Percentiles rank a stretch among this genome's conserved stretches.
Evolutionary conservation across 2,888 invertebrate genomes (phyloP).

Genomic region (Cotesia congregata): DNA sequence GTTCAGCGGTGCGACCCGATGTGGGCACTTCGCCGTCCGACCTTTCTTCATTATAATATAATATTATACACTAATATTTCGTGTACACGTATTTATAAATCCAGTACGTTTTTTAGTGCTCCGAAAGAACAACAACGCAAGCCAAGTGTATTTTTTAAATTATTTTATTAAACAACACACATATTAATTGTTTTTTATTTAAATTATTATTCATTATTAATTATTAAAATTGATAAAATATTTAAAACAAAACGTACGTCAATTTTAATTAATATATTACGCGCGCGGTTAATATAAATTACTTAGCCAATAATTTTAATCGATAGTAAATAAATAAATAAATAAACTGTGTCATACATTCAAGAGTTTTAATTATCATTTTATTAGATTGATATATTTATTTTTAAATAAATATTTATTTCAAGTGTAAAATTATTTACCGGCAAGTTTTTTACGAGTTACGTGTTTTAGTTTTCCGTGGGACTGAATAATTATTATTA

Average conservation of each 20-base stretch:
- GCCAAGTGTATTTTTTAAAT: not conserved
- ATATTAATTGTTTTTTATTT: too few species aligned
- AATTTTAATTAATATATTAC: not conserved
- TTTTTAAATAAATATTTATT: not conserved
- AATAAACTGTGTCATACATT: not conserved
- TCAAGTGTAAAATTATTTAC: constrained; percentile 18
- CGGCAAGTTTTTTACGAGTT: not conserved
- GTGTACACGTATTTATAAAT: constrained; percentile 48
- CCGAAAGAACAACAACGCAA: too few species aligned
- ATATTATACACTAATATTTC: constrained; percentile 63
- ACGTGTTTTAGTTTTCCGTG: not conserved
- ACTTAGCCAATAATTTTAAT: not conserved
- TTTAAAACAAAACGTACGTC: too few species aligned
- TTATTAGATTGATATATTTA: too few species aligned
- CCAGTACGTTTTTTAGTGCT: constrained; percentile 45
- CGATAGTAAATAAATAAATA: not conserved
- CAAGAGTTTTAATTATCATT: not conserved
- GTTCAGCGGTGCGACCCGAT: constrained; percentile 71
- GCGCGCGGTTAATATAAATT: not conserved
- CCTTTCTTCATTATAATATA: constrained; percentile 70
- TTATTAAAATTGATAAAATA: too few species aligned
- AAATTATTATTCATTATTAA: too few species aligned
- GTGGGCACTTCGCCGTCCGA: constrained; percentile 71
- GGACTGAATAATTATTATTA: not conserved
- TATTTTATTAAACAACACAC: not conserved